Base-by-base conservation (phyloP, 2,113 vertebrate species). In the Phoenicopterus ruber region DNA sequence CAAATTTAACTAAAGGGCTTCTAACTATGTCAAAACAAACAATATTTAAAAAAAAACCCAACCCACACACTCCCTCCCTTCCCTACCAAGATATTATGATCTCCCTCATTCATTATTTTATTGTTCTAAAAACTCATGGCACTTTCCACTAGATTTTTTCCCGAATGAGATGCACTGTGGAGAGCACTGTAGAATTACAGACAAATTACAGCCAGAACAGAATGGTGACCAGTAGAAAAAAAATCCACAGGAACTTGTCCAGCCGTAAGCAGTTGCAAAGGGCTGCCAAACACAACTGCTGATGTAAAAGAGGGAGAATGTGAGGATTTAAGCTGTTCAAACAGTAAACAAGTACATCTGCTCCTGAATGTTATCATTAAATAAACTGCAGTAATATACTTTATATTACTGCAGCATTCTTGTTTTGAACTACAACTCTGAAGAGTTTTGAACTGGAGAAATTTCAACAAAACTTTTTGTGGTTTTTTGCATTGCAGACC, bases 261-360 rank as follows among this genome's bases (percentile, higher is more conserved):
- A 97, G 96, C 91, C 95, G 91, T 79, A 87, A 94, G 89, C 81
- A 88, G 66, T 79, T 95, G 77, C 42, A 76, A 66, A 57, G 1
- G 18, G 58, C 91, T 97, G 86, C 86, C 91, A 97, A 94, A 87
- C 77, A 72, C 77, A 92, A 94, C 81, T 55, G 81, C 77, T 87
- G 89, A 94, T 91, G 93, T 91, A 89, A 94, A 94, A 94, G 72
- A 74, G 66, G 36, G 70, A 82, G 91, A 95, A 95, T 82, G 86
- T 55, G 57, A 91, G 72, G 72, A 93, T 79, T 84, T 83, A 74
- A 94, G 46, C 63, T 86, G 63, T 81, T 86, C 86, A 86, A 96
- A 94, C 63, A 93, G 58, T 95, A 92, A 97, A 93, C 86, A 94
- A 97, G 78, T 82, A 95, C 95, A 96, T 95, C 95, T 95, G 95